Conservation (phyloP, 2,888 invertebrate species). For the Diarsia dahlii region DNA sequence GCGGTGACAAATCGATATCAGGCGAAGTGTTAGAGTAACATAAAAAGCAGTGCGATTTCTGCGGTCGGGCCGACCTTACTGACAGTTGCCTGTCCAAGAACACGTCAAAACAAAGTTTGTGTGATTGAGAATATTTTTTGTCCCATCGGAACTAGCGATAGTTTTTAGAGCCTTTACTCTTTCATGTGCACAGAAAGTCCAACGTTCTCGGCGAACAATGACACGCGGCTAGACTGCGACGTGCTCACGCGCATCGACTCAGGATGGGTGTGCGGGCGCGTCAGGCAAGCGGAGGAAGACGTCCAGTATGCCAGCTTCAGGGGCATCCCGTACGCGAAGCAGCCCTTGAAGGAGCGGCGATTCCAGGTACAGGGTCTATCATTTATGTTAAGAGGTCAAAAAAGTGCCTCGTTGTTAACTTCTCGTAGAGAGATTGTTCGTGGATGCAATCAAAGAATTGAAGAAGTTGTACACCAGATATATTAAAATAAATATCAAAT, state of each 20-base stretch:
- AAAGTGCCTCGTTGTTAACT: neutral
- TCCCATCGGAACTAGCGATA: neutral
- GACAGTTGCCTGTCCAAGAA: neutral
- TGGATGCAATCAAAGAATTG: too few relatives aligned
- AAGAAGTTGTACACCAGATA: too few relatives aligned
- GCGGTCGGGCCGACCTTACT: neutral
- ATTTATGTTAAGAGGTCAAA: neutral
- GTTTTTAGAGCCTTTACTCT: neutral
- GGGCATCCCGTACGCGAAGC: constrained; percentile 83
- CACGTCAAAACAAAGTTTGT: neutral
- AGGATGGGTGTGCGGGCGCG: constrained; percentile 81
- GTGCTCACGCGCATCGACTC: constrained; percentile 70
- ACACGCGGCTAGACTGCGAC: constrained; percentile 38
- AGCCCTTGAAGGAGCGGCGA: constrained; percentile 78
- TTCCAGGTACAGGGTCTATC: constrained; percentile 61
- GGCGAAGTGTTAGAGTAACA: neutral
- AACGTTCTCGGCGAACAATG: constrained; percentile 23
- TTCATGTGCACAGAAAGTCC: constrained; percentile 24
- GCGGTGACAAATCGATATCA: neutral
- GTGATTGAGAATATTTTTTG: neutral
- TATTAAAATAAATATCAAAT: too few relatives aligned
- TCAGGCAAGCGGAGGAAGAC: constrained; percentile 65
- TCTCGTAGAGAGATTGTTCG: too few relatives aligned
- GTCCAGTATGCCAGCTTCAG: constrained; percentile 80
- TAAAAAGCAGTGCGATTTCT: neutral